These are phyloP conservation scores for Chionomys nivalis DNA, from an alignment of 2,113 vertebrate species.

Conservation along the genomic window DNA sequence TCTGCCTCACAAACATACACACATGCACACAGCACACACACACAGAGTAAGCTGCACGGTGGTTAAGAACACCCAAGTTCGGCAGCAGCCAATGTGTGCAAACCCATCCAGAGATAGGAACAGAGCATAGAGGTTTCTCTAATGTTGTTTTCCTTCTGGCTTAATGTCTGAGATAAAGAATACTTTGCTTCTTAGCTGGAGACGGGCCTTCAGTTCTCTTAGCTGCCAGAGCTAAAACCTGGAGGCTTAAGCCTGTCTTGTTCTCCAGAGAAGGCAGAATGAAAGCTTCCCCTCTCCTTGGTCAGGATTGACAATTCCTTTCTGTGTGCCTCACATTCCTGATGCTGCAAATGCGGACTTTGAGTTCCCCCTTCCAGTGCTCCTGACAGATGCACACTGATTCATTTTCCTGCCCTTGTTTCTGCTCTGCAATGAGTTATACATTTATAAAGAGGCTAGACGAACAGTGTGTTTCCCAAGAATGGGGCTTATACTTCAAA, in stretches of 20 bases:
- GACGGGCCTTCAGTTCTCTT: background rate
- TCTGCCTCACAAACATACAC: background rate
- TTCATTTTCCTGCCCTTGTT: slow-evolving; percentile 1
- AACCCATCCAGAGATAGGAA: background rate
- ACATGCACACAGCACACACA: background rate
- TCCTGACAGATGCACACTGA: background rate
- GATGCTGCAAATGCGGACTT: background rate
- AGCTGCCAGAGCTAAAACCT: background rate
- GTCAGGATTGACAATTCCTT: background rate
- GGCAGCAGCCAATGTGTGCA: background rate
- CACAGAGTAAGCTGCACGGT: background rate
- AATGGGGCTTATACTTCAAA: background rate
- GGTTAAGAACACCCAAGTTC: background rate
- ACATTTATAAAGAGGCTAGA: background rate
- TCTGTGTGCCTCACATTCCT: background rate
- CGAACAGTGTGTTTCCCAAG: background rate
- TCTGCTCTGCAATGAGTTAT: slow-evolving; percentile 2
- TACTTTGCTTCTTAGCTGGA: background rate
- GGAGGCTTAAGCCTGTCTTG: background rate
- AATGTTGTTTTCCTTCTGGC: background rate
- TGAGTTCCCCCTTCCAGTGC: background rate
- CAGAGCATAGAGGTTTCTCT: background rate
- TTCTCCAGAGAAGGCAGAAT: background rate
- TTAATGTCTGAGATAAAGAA: background rate
- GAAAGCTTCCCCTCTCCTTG: background rate